Evolutionary conservation across 2,888 invertebrate genomes (phyloP).

Genomic region (Drosophila tanythrix): DNA sequence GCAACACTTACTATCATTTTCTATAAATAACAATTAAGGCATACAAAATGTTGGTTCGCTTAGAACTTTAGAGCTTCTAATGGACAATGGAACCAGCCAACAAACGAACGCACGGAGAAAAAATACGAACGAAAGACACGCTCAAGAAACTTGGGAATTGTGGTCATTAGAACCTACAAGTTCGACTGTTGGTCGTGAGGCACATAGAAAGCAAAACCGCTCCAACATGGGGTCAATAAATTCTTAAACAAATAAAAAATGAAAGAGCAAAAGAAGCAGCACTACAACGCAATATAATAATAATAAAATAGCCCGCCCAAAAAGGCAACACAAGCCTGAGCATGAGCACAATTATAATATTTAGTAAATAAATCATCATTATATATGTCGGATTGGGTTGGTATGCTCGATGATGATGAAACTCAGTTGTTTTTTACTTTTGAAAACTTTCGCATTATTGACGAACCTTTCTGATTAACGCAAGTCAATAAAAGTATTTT

Average conservation of each 20-base stretch:
- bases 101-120: conserved; percentile 6
- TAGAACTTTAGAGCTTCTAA: conserved; percentile 39
- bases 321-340: conserved; percentile 31
- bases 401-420: conserved; percentile 24
- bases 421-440: not conserved
- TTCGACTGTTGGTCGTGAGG: conserved; percentile 25
- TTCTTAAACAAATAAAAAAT: conserved; percentile 63
- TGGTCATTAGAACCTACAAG: conserved; percentile 66
- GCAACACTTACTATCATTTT: conserved; percentile 77
- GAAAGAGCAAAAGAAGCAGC: conserved; percentile 3
- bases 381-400: conserved; percentile 22
- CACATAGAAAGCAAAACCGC: conserved; percentile 72
- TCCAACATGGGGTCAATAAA: conserved; percentile 71
- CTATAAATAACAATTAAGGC: conserved; percentile 80
- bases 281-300: not conserved
- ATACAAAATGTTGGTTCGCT: conserved; percentile 54
- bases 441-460: conserved; percentile 29
- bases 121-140: conserved; percentile 33
- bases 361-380: conserved; percentile 71
- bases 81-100: conserved; percentile 37
- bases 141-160: conserved; percentile 54
- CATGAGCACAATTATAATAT: conserved; percentile 61
- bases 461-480: conserved; percentile 25
- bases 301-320: conserved; percentile 36
- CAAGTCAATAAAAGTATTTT: conserved; percentile 51